Percentiles rank a stretch among this genome's conserved stretches.
Conservation (phyloP, 2,888 invertebrate species). For the Lasioglossum figueresi region DNA sequence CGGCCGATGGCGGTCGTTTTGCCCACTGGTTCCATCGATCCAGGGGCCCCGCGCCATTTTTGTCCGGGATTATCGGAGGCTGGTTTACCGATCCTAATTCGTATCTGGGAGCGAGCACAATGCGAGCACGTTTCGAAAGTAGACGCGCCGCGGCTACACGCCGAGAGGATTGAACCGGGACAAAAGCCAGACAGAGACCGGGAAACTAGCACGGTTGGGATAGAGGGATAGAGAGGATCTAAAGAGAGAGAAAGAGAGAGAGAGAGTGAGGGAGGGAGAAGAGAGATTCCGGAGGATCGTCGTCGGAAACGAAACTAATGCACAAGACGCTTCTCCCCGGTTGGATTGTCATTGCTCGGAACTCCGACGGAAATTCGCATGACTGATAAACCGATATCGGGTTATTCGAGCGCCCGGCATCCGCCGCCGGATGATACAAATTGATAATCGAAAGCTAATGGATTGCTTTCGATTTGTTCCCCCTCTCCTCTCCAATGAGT, state of each 20-base stretch:
- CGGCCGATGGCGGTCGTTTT: conserved; percentile 10
- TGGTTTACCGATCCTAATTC: conserved; percentile 66
- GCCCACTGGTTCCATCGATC: conserved; percentile 43
- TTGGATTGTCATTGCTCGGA: conserved; percentile 62
- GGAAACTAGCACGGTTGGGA: background rate
- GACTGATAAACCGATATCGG: conserved; percentile 58
- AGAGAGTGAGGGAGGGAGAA: background rate
- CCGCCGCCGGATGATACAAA: conserved; percentile 27
- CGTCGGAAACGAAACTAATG: conserved; percentile 39
- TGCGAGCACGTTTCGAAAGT: conserved; percentile 52
- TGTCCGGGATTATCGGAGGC: conserved; percentile 55
- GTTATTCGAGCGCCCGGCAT: conserved; percentile 45
- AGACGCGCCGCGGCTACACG: conserved; percentile 17
- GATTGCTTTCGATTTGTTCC: conserved; percentile 33
- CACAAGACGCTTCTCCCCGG: conserved; percentile 38
- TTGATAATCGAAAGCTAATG: conserved; percentile 34
- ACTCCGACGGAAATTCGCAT: conserved; percentile 53
- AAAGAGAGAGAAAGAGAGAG: conserved; percentile 10
- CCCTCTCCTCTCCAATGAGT: background rate
- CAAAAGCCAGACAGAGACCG: background rate
- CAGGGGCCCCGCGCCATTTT: conserved; percentile 45
- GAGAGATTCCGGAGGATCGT: conserved; percentile 31
- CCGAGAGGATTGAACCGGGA: conserved; percentile 22
- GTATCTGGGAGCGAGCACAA: conserved; percentile 55
- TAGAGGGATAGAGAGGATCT: background rate